Evolutionary conservation across 2,797 vertebrate species (phyloP).

Genomic region (Gallinago nigripennis): DNA sequence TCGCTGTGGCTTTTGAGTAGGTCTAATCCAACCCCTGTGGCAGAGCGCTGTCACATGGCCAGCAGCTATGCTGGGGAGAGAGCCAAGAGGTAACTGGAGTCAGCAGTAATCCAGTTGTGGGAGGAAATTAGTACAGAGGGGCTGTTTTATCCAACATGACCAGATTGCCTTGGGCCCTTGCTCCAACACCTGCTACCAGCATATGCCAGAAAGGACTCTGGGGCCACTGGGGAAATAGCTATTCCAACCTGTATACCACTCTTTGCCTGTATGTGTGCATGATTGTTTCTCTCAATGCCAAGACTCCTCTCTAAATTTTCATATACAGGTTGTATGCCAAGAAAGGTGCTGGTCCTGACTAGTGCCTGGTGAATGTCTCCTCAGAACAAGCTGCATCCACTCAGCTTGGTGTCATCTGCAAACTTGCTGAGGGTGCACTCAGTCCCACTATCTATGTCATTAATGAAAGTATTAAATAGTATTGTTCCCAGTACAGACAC

Average conservation of each 20-base stretch:
- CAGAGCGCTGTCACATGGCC: background rate
- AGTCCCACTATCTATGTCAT: background rate
- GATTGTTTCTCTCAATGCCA: background rate
- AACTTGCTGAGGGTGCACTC: background rate
- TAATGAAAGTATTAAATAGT: background rate
- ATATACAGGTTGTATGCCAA: background rate
- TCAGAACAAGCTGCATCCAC: too few relatives aligned
- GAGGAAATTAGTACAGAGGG: background rate
- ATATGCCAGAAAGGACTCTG: background rate
- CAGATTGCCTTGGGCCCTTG: background rate
- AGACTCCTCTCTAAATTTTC: background rate
- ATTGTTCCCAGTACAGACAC: background rate
- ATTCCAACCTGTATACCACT: background rate
- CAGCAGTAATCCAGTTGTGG: background rate
- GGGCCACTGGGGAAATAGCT: background rate
- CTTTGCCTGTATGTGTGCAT: rapidly evolving
- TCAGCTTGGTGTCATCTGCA: background rate
- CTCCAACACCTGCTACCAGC: background rate
- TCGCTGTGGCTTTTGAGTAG: background rate
- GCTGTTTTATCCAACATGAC: background rate
- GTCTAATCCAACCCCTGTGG: background rate
- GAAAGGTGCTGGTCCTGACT: background rate
- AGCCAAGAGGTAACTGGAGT: background rate
- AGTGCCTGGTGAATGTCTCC: rapidly evolving
- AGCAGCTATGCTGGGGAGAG: background rate